Conservation (phyloP, 2,888 invertebrate genomes). For the Acronicta psi region DNA sequence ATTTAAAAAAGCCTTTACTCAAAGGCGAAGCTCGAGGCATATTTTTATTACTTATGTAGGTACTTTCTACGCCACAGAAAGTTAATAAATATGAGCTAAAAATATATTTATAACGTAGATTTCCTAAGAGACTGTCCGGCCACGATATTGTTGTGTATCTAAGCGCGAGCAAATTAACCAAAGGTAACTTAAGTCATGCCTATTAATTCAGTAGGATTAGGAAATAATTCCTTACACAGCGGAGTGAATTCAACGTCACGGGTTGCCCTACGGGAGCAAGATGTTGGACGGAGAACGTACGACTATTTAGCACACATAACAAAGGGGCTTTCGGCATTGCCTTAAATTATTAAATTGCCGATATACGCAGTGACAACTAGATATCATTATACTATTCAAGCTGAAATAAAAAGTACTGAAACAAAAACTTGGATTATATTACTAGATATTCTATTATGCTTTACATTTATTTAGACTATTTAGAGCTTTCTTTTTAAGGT, state of each 20-base stretch:
- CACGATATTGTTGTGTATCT: not conserved
- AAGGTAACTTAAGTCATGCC: not conserved
- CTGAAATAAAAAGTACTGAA: too few relatives aligned
- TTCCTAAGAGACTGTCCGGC: not conserved
- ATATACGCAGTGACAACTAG: too few relatives aligned
- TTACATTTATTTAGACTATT: too few relatives aligned
- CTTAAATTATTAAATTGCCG: too few relatives aligned
- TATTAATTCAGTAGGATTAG: not conserved
- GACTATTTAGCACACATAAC: not conserved
- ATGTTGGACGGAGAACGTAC: not conserved
- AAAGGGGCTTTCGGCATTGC: too few relatives aligned
- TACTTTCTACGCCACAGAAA: too few relatives aligned
- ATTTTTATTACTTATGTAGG: too few relatives aligned
- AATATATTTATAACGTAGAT: not conserved
- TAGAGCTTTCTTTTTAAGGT: too few relatives aligned
- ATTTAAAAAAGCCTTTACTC: constrained; percentile 31
- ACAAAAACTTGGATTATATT: too few relatives aligned
- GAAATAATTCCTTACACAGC: not conserved
- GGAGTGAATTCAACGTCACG: not conserved
- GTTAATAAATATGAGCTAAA: not conserved
- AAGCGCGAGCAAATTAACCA: not conserved
- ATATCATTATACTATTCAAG: too few relatives aligned
- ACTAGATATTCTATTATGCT: too few relatives aligned
- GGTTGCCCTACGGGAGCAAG: not conserved
- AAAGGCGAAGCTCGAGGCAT: not conserved